Evolutionary conservation across 2,113 vertebrate species (phyloP).

Genomic region (Okapia johnstoni): DNA sequence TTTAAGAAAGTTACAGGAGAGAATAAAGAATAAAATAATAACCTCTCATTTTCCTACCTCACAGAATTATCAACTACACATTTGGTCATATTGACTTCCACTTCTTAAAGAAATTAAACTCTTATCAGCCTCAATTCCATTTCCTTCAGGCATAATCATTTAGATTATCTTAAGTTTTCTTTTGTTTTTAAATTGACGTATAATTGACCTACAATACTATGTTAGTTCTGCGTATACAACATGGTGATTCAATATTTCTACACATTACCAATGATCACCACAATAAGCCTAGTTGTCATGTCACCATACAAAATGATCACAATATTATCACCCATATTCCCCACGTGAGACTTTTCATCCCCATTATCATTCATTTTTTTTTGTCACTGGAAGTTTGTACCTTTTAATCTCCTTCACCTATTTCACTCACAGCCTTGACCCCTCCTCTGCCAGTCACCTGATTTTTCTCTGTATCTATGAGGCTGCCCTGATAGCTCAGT

Average conservation of each 20-base stretch:
- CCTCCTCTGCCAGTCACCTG: background rate
- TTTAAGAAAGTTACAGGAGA: background rate
- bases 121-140: background rate
- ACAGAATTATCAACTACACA: background rate
- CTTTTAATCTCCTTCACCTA: background rate
- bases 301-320: background rate
- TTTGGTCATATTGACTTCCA: background rate
- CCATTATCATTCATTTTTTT: background rate
- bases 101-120: conserved; percentile 8
- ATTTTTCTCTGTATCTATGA: background rate
- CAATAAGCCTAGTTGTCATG: background rate
- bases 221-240: background rate
- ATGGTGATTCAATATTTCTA: background rate
- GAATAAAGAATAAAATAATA: background rate
- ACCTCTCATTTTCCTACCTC: background rate
- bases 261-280: background rate
- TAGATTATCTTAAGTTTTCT: background rate
- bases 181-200: background rate
- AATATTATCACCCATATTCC: background rate
- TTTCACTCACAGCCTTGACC: background rate
- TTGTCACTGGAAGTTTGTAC: background rate
- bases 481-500: background rate
- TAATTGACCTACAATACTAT: background rate
- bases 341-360: background rate
- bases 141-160: background rate